Base-by-base conservation (phyloP, 2,888 invertebrate genomes). In the Drosophila anomalata region DNA sequence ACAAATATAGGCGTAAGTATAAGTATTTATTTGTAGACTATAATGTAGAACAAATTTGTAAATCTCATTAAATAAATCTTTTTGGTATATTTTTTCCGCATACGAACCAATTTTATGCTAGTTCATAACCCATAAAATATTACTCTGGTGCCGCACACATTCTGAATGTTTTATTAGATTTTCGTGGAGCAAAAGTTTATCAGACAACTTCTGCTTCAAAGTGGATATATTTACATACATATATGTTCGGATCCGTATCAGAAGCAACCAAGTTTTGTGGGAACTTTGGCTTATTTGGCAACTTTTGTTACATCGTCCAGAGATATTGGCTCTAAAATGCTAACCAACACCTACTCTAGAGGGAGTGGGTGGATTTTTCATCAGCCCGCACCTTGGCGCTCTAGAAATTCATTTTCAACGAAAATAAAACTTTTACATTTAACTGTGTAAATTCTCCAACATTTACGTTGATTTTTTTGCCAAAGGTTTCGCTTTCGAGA, bases 371-470 rank as follows among this genome's bases (percentile, higher is more conserved):
- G 63, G 57, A 61, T 50, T 65, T 66, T 63, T 61, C 66, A 70
- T 70, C 67, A 72, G 55, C 60, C 31, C 54, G 66, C 70, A 71
- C 75, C 79, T 87, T 78, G 39, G 60, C 72, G 68, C 57, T 82
- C 59, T 71, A 72, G 57, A 63, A 84, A 80, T 88, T 84, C 87
- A 84, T 88, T 87, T 88, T 75, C 87, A 75, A 77, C 82, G 76
- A 87, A 88, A 87, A 87, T 88, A 87, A 77, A 85, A 88, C 88
- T 85, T 85, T 81, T 77, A 76, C 87, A 79, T 88, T 87, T 88
- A 88, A 84, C 88, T 81, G 87, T 87, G 88, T 77, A 87, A 72
- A 87, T 85, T 83, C 88, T 75, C 61, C 79, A 79, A 87, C 86
- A 83, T 82, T 85, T 82, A 69, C 76, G 41, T 60, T 61, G 51